These are phyloP conservation scores for Rutpela maculata DNA, from an alignment of 2,888 invertebrate species.

Conservation along the genomic window DNA sequence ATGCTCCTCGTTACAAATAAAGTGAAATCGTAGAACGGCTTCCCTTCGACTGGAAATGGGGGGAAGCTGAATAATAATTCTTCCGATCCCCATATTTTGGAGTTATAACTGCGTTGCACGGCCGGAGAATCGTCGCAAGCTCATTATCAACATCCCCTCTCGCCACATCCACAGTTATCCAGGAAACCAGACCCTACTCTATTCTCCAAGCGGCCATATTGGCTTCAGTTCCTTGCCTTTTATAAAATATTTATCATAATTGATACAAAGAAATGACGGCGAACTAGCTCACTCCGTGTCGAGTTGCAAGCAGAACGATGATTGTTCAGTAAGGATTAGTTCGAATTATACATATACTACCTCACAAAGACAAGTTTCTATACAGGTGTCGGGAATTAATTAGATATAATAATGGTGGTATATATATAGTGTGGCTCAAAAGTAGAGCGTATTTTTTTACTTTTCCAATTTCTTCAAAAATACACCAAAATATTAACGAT, in stretches of 20 bases:
- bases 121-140: conserved; percentile 66
- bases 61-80: conserved; percentile 66
- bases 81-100: conserved; percentile 68
- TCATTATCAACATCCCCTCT: conserved; percentile 68
- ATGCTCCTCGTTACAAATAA: conserved; percentile 62
- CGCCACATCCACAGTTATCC: conserved; percentile 63
- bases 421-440: neutral
- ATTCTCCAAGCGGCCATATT: conserved; percentile 65
- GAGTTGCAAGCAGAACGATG: neutral
- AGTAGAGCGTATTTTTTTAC: neutral
- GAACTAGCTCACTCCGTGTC: conserved; percentile 16
- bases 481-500: too few relatives aligned
- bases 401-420: neutral
- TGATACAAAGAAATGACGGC: conserved; percentile 41
- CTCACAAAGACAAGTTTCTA: neutral
- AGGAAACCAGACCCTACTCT: conserved; percentile 63
- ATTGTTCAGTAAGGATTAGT: neutral
- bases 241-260: conserved; percentile 58
- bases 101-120: conserved; percentile 66
- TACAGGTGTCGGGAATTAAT: neutral
- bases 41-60: conserved; percentile 45
- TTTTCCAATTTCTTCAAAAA: too few relatives aligned
- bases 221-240: conserved; percentile 58
- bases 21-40: conserved; percentile 51
- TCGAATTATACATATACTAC: neutral